Conservation (phyloP, 2,888 invertebrate genomes). For the Loripinus fragilis region DNA sequence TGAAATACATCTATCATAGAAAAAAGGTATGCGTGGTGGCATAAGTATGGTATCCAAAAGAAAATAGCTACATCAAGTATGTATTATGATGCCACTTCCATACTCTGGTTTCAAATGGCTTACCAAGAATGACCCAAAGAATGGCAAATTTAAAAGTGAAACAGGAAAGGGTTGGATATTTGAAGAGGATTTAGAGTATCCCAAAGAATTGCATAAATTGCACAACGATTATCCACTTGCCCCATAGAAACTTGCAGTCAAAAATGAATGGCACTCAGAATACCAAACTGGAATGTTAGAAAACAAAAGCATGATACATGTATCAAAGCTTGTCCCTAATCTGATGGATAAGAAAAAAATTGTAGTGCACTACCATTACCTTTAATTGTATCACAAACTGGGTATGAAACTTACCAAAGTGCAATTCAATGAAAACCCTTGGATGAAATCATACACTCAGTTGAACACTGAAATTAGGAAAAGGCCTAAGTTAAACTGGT, state of each 20-base stretch:
- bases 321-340: slow-evolving; percentile 56
- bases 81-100: too few relatives aligned
- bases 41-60: too few relatives aligned
- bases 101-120: slow-evolving; percentile 67
- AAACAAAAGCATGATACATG: slow-evolving; percentile 32
- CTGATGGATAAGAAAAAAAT: slow-evolving; percentile 67
- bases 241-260: slow-evolving; percentile 44
- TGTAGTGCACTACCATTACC: slow-evolving; percentile 78
- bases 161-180: slow-evolving; percentile 31
- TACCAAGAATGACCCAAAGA: slow-evolving; percentile 50
- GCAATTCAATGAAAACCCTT: slow-evolving; percentile 73
- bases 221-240: slow-evolving; percentile 38
- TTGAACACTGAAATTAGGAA: slow-evolving; percentile 69
- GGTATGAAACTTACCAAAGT: slow-evolving; percentile 70
- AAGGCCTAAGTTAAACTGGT: too few relatives aligned
- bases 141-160: slow-evolving; percentile 46
- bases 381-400: slow-evolving; percentile 72
- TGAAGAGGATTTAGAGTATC: slow-evolving; percentile 33
- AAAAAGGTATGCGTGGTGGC: too few relatives aligned
- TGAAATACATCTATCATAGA: too few relatives aligned
- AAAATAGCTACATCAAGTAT: too few relatives aligned
- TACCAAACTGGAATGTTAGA: slow-evolving; percentile 59
- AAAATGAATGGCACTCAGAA: slow-evolving; percentile 31
- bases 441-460: slow-evolving; percentile 80
- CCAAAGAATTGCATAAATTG: slow-evolving; percentile 16